Conservation (phyloP, 2,797 vertebrate species). For the Xenopus petersii region DNA sequence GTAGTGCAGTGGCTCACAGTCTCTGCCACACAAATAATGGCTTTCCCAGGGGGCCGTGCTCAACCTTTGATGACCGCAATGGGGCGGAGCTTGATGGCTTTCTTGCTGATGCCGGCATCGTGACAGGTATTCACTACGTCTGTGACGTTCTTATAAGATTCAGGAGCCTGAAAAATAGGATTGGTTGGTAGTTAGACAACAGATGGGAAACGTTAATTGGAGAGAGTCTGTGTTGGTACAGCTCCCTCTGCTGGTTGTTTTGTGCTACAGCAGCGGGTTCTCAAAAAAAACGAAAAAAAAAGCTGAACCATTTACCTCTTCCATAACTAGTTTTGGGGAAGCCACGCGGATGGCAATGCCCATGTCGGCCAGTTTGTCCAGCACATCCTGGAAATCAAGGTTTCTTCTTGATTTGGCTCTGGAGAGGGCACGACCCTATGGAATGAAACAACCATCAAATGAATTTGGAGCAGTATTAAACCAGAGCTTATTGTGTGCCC, state of each 20-base stretch:
- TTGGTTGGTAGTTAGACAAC: too few relatives aligned
- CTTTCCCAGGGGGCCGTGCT: neutral
- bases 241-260: too few relatives aligned
- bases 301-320: constrained; percentile 74
- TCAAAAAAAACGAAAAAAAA: too few relatives aligned
- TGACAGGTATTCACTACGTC: constrained; percentile 97
- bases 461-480: too few relatives aligned
- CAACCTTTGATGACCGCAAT: constrained; percentile 97
- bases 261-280: too few relatives aligned
- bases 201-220: too few relatives aligned
- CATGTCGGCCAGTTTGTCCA: constrained; percentile 93
- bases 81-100: constrained; percentile 93
- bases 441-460: neutral
- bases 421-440: constrained; percentile 89
- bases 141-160: constrained; percentile 96
- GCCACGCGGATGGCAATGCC: constrained; percentile 96
- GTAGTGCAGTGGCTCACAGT: too few relatives aligned
- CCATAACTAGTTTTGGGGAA: constrained; percentile 97
- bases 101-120: constrained; percentile 93
- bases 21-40: too few relatives aligned
- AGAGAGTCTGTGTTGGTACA: too few relatives aligned
- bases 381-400: constrained; percentile 96
- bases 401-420: constrained; percentile 95
- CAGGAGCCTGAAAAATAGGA: constrained; percentile 77
- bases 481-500: too few relatives aligned